These are phyloP conservation scores for Pristionchus maxplancki DNA, from an alignment of 2,888 invertebrate species.

Conservation along the genomic window DNA sequence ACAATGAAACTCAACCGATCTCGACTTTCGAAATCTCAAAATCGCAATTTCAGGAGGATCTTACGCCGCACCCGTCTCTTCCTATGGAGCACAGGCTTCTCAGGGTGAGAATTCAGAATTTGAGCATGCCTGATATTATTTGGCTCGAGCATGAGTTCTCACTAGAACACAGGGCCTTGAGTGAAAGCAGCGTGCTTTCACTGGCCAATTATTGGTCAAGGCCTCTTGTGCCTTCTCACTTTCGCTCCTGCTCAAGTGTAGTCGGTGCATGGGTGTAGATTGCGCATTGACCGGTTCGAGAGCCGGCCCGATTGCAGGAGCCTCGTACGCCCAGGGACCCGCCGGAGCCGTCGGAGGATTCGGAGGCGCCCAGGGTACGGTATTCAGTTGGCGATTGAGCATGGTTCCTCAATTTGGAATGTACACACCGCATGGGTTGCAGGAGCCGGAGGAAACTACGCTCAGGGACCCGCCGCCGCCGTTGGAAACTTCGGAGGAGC, in stretches of 20 bases:
- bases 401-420: neutral
- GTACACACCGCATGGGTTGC: conserved; percentile 27
- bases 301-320: neutral
- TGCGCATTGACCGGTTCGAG: conserved; percentile 35
- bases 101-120: conserved; percentile 20
- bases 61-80: conserved; percentile 39
- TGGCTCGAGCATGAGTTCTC: neutral
- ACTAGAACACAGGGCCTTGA: neutral
- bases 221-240: neutral
- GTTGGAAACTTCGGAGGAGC: neutral
- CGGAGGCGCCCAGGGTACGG: conserved; percentile 30
- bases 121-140: neutral
- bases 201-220: conserved; percentile 40
- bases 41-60: neutral
- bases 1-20: neutral
- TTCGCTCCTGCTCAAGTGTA: conserved; percentile 42
- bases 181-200: neutral
- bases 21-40: neutral
- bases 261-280: neutral
- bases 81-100: conserved; percentile 44
- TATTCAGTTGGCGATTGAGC: neutral
- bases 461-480: conserved; percentile 2
- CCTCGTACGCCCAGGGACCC: conserved; percentile 46
- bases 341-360: conserved; percentile 27
- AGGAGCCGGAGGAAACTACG: conserved; percentile 54